A percentile compares a stretch with the other conserved stretches of the same genome.
phyloP scores from a whole-genome alignment of 2,888 invertebrate genomes.

The Lomographa bimaculata region DNA sequence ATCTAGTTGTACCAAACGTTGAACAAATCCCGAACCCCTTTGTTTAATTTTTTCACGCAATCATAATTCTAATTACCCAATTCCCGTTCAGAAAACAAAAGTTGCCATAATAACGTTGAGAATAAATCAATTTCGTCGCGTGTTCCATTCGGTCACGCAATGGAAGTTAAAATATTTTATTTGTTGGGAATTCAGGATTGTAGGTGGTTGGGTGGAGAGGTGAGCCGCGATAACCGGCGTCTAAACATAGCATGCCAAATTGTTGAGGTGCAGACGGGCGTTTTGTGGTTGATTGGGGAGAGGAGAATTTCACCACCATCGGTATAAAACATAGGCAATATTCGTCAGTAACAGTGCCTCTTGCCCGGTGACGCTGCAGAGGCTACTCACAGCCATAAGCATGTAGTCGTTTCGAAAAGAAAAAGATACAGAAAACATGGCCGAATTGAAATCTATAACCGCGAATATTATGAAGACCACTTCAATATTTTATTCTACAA shows the following conservation, averaged over 20 bases:
- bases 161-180: slow-evolving; percentile 51
- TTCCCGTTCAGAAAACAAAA: slow-evolving; percentile 46
- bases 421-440: no score
- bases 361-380: no score
- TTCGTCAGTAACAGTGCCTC: no score
- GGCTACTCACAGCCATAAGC: no score
- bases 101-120: slow-evolving; percentile 43
- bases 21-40: slow-evolving; percentile 9
- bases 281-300: no score
- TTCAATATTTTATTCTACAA: no score
- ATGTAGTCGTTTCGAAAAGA: no score
- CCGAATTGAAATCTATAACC: no score
- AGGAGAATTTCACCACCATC: no score
- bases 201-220: slow-evolving; percentile 38
- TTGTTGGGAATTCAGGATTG: slow-evolving; percentile 46
- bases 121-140: slow-evolving; percentile 66
- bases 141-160: slow-evolving; percentile 64
- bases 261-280: slow-evolving; percentile 15
- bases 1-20: slow-evolving; percentile 11
- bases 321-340: no score
- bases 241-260: slow-evolving; percentile 20
- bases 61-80: slow-evolving; percentile 51
- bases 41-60: slow-evolving; percentile 37
- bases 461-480: no score
- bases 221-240: slow-evolving; percentile 35